These are phyloP conservation scores for Drosophila pseudotalamancana DNA, from an alignment of 2,888 invertebrate species.

Conservation along the genomic window DNA sequence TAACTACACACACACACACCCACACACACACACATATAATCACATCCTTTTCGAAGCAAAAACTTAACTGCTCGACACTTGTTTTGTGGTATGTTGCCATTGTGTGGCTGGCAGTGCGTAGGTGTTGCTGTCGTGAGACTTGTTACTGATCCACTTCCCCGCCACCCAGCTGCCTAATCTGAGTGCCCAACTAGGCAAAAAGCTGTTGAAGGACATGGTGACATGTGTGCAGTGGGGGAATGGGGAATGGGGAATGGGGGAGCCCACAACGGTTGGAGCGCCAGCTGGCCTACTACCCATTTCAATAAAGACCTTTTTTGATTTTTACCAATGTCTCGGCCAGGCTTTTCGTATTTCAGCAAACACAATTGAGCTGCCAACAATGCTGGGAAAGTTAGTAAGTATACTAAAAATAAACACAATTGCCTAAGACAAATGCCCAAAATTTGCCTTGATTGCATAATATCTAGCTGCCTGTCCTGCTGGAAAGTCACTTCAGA, in stretches of 20 bases:
- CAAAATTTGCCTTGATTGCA: background rate
- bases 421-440: background rate
- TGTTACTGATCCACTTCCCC: slow-evolving; percentile 49
- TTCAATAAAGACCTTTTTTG: slow-evolving; percentile 52
- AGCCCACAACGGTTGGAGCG: slow-evolving; percentile 36
- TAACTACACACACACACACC: slow-evolving; percentile 50
- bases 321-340: slow-evolving; percentile 22
- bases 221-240: slow-evolving; percentile 53
- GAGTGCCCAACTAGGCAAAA: slow-evolving; percentile 49
- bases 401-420: background rate
- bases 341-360: background rate
- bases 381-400: background rate
- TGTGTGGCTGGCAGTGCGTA: slow-evolving; percentile 46
- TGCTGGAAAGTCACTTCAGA: background rate
- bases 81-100: slow-evolving; percentile 76
- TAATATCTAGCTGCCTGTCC: no score
- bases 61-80: slow-evolving; percentile 77
- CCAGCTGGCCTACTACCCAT: slow-evolving; percentile 24
- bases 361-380: slow-evolving; percentile 5
- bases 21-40: slow-evolving; percentile 3
- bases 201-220: slow-evolving; percentile 73
- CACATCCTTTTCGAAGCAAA: slow-evolving; percentile 53
- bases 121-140: slow-evolving; percentile 60
- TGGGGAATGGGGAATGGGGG: no score
- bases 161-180: slow-evolving; percentile 14